Evolutionary conservation across 2,113 vertebrate genomes (phyloP), one percentile per base, ranked within the genome.

Genomic region (Cyphomyrus plagiostoma): DNA sequence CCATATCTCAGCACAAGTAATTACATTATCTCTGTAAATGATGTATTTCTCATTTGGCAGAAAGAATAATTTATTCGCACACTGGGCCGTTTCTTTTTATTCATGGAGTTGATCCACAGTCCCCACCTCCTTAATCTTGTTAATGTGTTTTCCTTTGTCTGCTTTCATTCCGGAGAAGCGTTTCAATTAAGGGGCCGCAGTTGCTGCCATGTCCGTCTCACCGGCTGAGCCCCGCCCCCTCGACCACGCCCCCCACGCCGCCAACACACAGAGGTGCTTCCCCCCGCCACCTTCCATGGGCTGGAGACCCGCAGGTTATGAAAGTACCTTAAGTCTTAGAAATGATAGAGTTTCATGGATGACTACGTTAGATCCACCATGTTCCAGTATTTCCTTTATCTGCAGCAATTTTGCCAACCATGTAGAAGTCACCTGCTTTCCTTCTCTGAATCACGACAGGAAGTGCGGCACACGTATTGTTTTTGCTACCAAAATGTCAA

Each of bases 11-110:
- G 87, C 52, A 89, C 77, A 88, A 74, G 70, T 89, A 91, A 93
- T 93, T 90, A 89, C 87, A 93, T 94, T 89, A 92, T 92, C 89
- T 92, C 52, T 90, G 90, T 89, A 92, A 92, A 92, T 90, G 91
- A 88, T 90, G 77, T 89, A 90, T 91, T 92, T 92, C 91, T 93
- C 58, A 91, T 91, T 90, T 88, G 84, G 46, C 86, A 90, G 62
- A 30, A 52, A 84, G 26, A 35, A 92, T 93, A 90, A 92, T 93
- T 92, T 91, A 93, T 92, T 93, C 82, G 91, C 91, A 86, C 70
- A 50, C n/a, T n/a, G 52, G 83, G 83, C 35, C 15, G 70, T 89
- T 74, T 84, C 23, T 91, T 90, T 91, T 45, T 89, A 91, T 87
- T 92, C 90, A 90, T 90, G 52, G 50, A 90, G 92, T 92, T 93